phyloP scores from a whole-genome alignment of 2,113 vertebrate species.

The Tautogolabrus adspersus region DNA sequence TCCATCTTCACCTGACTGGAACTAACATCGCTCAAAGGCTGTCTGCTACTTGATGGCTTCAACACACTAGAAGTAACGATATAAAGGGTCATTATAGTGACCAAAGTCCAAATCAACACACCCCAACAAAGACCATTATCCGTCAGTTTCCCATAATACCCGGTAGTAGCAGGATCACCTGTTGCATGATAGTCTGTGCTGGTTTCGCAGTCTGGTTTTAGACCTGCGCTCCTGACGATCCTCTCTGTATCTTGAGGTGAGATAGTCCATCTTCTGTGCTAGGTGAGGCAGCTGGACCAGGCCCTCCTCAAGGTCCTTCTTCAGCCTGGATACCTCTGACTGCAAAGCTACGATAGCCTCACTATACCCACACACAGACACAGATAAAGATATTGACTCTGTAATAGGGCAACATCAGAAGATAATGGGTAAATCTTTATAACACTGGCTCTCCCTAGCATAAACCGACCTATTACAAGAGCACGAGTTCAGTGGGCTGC shows the following conservation, averaged over 20 bases:
- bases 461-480: constrained; percentile 77
- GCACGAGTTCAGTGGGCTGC: constrained; percentile 60
- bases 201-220: constrained; percentile 46
- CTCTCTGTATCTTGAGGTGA: constrained; percentile 59
- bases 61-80: constrained; percentile 24
- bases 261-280: constrained; percentile 74
- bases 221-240: constrained; percentile 57
- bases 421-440: neutral
- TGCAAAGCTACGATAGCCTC: constrained; percentile 80
- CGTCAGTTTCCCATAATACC: neutral
- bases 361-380: constrained; percentile 47
- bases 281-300: constrained; percentile 78
- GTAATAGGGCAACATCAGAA: neutral
- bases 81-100: neutral
- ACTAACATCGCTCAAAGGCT: constrained; percentile 19
- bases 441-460: neutral
- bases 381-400: neutral
- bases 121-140: neutral
- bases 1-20: constrained; percentile 59
- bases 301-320: constrained; percentile 79
- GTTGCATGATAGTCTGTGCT: constrained; percentile 40
- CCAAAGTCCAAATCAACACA: neutral
- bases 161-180: constrained; percentile 54
- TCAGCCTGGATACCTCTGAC: constrained; percentile 80
- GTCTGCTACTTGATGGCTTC: constrained; percentile 44